Evolutionary conservation across 1,140 invertebrate genomes (phyloP), one percentile per base, ranked within the genome.

Genomic region (Asbolus verrucosus): DNA sequence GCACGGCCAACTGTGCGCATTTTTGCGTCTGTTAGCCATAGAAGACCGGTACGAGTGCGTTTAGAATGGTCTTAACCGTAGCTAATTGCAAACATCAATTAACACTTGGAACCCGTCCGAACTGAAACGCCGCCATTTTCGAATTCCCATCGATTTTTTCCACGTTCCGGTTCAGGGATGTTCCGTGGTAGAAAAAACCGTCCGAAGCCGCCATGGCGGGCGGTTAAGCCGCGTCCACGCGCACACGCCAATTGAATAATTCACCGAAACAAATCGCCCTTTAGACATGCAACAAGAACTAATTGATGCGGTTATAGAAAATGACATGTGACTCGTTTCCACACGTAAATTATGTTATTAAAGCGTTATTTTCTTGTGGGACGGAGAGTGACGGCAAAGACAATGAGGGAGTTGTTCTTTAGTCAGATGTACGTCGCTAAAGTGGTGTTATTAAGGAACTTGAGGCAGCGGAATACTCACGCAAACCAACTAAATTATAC

Each of bases 241-340:
- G 41, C 41, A 46, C 41, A 46, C 46, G 46, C 46, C 46, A 27
- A 54, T 54, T 54, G 46, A 54, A 54, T 54, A 54, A 54, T 54
- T 54, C 46, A 54, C 46, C 27, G 19, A 27, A 54, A 46, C 46
- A 54, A 54, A 54, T 54, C 46, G 46, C 46, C 46, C 46, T 54
- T 54, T 54, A 54, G 46, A 54, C 46, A 54, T 54, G 46, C 18
- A 54, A 54, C 27, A 54, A 54, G 46, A 54, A 54, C 46, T 54
- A 54, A 54, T 54, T 54, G 46, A 54, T 54, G 46, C 46, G 46
- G 46, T 54, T 54, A 54, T 54, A 54, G 46, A 54, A 54, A 54
- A 54, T 54, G 46, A 54, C 46, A 54, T 54, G 46, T 54, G 46
- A 54, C 46, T 24, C 21, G 21, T 54, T 54, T 14, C 46, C 46